Base-by-base conservation (phyloP, 2,113 vertebrate species). In the Channa argus region DNA sequence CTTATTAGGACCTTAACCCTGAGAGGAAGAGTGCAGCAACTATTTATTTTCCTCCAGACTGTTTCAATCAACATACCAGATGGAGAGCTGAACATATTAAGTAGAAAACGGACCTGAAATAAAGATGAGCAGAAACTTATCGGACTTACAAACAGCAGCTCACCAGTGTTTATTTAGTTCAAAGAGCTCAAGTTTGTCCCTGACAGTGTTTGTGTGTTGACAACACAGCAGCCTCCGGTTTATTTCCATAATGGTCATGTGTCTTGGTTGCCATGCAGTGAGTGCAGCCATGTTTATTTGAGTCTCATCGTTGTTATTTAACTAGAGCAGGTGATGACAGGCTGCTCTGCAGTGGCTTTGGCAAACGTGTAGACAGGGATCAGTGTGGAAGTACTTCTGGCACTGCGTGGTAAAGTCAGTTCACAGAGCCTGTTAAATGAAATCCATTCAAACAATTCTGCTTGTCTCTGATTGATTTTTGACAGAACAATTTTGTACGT, bases 391-490 rank as follows among this genome's bases (percentile, higher is more conserved):
- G 46, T 67, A 8, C 6, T 5, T 55, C 10, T 70, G 39, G 24
- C 36, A 15, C 8, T 44, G 37, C n/a, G 59, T 33, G 49, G 37
- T 55, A 37, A 58, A 75, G 49, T 68, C 54, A 9, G 41, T 52
- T 37, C 33, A 71, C 63, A 58, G 3, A 47, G 13, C 6, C 60
- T 36, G 60, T 61, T 67, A 65, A 77, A 66, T 44, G 59, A 82
- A 80, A 80, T 68, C 70, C 41, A 38, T 63, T 73, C 49, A 62
- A 73, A 39, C 24, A 69, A 65, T 67, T 14, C 36, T 11, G 15
- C 8, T 71, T 55, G 8, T 54, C 56, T 43, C 3, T 4, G 43
- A 71, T 43, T 47, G 61, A 53, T 71, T 45, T 78, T 52, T 79
- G 67, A 76, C n/a, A 15, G 13, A 75, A n/a, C 36, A 10, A 15